phyloP scores from a whole-genome alignment of 2,888 invertebrate genomes.

The Eristalis pertinax region DNA sequence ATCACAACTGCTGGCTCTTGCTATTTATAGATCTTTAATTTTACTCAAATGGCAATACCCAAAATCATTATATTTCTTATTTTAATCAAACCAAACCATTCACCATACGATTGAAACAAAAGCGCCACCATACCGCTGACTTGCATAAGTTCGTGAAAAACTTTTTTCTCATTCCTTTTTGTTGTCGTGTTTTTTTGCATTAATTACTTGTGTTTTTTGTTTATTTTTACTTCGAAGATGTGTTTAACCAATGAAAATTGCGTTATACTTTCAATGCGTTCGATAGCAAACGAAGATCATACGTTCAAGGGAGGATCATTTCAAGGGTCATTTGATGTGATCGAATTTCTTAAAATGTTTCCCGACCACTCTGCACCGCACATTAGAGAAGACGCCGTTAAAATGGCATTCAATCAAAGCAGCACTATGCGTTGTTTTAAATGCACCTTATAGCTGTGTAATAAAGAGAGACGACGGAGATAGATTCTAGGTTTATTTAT shows the following conservation, averaged over 20 bases:
- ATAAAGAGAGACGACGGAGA: too few relatives aligned
- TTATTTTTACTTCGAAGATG: slow-evolving; percentile 14
- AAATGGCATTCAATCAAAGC: neutral
- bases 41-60: slow-evolving; percentile 36
- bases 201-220: neutral
- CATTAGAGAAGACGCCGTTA: neutral
- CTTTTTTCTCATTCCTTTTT: neutral
- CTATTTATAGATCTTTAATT: slow-evolving; percentile 44
- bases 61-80: slow-evolving; percentile 3
- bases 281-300: slow-evolving; percentile 11
- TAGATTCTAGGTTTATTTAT: neutral
- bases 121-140: slow-evolving; percentile 49
- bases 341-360: slow-evolving; percentile 23
- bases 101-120: slow-evolving; percentile 18
- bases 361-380: neutral
- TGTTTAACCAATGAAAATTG: slow-evolving; percentile 13
- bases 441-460: neutral
- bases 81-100: slow-evolving; percentile 27
- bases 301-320: slow-evolving; percentile 13
- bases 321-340: slow-evolving; percentile 15
- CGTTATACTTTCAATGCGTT: slow-evolving; percentile 15
- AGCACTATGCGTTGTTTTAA: neutral
- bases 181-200: neutral
- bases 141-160: slow-evolving; percentile 62
- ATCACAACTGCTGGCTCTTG: neutral